Percentiles rank a stretch among this genome's conserved stretches.
Conservation (phyloP, 2,888 invertebrate species). For the Therioaphis trifolii region DNA sequence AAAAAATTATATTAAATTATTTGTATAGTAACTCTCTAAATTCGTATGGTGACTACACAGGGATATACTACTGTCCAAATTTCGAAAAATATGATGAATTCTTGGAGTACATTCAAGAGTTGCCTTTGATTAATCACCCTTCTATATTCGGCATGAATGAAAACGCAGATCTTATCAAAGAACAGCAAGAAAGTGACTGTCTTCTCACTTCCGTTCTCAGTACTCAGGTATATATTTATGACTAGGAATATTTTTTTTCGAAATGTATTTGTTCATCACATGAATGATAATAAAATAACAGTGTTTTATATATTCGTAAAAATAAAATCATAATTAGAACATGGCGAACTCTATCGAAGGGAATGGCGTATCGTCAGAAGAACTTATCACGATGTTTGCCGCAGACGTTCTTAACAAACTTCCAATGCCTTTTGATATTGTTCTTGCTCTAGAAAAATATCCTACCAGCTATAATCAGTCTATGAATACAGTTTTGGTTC, state of each 20-base stretch:
- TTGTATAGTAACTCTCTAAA: too few species aligned
- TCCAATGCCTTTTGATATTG: slow-evolving; percentile 77
- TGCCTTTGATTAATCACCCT: slow-evolving; percentile 82
- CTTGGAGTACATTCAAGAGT: slow-evolving; percentile 66
- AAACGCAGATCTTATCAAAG: slow-evolving; percentile 90
- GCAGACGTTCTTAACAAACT: slow-evolving; percentile 69
- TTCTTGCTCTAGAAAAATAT: slow-evolving; percentile 75
- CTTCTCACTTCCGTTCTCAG: slow-evolving; percentile 31
- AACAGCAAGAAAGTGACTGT: slow-evolving; percentile 68
- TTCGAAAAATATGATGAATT: slow-evolving; percentile 24
- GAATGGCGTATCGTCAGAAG: slow-evolving; percentile 28
- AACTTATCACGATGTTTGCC: slow-evolving; percentile 25
- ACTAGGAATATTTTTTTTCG: too few species aligned
- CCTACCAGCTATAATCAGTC: slow-evolving; percentile 84
- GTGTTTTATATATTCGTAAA: neutral
- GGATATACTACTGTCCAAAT: slow-evolving; percentile 45
- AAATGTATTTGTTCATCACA: too few species aligned
- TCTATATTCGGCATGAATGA: slow-evolving; percentile 91
- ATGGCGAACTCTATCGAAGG: slow-evolving; percentile 11
- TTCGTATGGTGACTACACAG: neutral
- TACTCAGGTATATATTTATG: slow-evolving; percentile 52
- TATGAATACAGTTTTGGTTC: slow-evolving; percentile 88
- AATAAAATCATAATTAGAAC: neutral
- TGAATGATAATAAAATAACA: too few species aligned
- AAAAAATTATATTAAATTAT: too few species aligned